Evolutionary conservation across 2,797 vertebrate genomes (phyloP).

Genomic region (Sebastes hubbsi): DNA sequence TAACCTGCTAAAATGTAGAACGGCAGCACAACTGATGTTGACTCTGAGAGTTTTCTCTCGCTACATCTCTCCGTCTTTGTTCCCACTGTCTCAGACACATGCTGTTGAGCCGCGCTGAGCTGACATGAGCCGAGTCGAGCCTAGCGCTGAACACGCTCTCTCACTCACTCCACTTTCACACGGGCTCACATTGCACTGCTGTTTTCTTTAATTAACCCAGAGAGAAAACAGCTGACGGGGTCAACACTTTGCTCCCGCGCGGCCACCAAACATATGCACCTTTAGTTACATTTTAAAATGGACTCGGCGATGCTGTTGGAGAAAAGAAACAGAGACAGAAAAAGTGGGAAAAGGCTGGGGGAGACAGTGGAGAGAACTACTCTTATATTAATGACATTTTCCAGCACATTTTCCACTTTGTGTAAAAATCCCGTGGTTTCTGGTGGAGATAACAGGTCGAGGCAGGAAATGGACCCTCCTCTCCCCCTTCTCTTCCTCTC

Average conservation of each 20-base stretch:
- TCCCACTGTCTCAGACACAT: conserved; percentile 76
- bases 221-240: conserved; percentile 84
- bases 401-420: conserved; percentile 52
- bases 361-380: conserved; percentile 45
- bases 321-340: conserved; percentile 31
- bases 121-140: conserved; percentile 76
- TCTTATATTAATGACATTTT: conserved; percentile 64
- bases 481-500: conserved; percentile 13
- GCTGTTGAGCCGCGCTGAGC: conserved; percentile 75
- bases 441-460: conserved; percentile 66
- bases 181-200: conserved; percentile 80
- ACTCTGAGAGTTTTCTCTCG: conserved; percentile 32
- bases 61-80: conserved; percentile 68
- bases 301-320: conserved; percentile 29
- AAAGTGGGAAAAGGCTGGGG: conserved; percentile 15
- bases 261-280: conserved; percentile 72
- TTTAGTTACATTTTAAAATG: conserved; percentile 67
- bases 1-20: conserved; percentile 54
- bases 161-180: conserved; percentile 80
- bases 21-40: conserved; percentile 36
- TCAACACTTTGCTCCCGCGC: conserved; percentile 77
- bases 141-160: conserved; percentile 66
- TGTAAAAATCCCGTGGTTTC: conserved; percentile 65
- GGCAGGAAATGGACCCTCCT: conserved; percentile 64
- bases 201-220: conserved; percentile 88